These are phyloP conservation scores for Chamaea fasciata DNA, from an alignment of 2,113 vertebrate species.

Conservation along the genomic window DNA sequence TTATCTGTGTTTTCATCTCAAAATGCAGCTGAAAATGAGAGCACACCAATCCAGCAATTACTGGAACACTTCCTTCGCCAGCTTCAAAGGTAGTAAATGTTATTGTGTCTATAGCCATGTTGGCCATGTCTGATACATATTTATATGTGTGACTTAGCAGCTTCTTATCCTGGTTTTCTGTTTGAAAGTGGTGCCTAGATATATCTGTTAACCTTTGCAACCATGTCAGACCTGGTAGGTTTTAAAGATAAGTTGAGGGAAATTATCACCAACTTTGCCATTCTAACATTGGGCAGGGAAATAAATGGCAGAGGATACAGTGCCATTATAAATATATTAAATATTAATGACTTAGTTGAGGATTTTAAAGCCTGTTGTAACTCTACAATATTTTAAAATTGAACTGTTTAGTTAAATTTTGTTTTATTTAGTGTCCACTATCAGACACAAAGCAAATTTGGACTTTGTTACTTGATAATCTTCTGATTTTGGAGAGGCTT, in stretches of 20 bases:
- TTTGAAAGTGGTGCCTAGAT: neutral
- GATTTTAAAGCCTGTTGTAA: neutral
- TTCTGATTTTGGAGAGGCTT: neutral
- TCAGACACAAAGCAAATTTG: neutral
- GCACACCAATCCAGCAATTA: conserved; percentile 90
- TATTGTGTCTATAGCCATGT: neutral
- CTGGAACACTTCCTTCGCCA: conserved; percentile 94
- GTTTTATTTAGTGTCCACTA: neutral
- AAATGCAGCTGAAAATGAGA: conserved; percentile 83
- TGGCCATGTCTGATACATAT: neutral
- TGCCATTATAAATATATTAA: neutral
- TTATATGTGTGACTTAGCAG: neutral
- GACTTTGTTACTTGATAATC: neutral
- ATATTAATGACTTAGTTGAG: neutral
- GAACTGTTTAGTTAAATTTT: neutral
- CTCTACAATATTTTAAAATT: neutral
- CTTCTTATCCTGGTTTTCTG: neutral
- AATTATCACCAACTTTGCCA: neutral
- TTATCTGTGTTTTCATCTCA: neutral
- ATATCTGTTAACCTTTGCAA: neutral
- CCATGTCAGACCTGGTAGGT: neutral
- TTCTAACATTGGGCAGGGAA: neutral
- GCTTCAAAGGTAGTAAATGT: conserved; percentile 82
- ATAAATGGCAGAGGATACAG: neutral
- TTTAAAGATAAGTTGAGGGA: neutral